phyloP scores from a whole-genome alignment of 1,140 invertebrate species.

The Ylistrum balloti region DNA sequence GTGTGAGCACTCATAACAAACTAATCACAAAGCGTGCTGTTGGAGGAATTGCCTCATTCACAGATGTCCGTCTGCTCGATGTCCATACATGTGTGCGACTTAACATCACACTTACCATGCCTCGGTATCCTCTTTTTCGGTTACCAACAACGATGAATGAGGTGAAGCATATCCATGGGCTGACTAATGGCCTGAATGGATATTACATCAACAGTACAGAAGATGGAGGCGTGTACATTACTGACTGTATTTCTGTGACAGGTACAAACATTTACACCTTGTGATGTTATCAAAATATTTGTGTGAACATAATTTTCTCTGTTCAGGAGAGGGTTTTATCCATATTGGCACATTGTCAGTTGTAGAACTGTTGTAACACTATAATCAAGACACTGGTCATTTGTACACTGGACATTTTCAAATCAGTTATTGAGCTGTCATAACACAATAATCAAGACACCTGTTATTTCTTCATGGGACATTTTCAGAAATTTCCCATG shows the following conservation, averaged over 20 bases:
- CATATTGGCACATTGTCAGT: too few species aligned
- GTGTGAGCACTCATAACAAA: conserved; percentile 44
- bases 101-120: conserved; percentile 60
- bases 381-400: too few species aligned
- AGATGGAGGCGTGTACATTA: conserved; percentile 49
- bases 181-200: background rate
- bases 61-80: conserved; percentile 57
- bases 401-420: too few species aligned
- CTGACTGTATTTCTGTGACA: conserved; percentile 55
- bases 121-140: conserved; percentile 55
- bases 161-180: background rate
- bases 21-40: conserved; percentile 56
- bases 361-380: too few species aligned
- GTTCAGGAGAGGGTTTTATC: too few species aligned
- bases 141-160: conserved; percentile 56
- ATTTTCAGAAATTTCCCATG: too few species aligned
- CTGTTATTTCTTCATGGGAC: too few species aligned
- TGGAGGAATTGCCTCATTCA: conserved; percentile 52
- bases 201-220: conserved; percentile 54
- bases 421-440: too few species aligned
- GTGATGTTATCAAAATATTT: too few species aligned
- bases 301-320: too few species aligned
- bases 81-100: conserved; percentile 54
- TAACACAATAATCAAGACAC: too few species aligned
- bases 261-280: conserved; percentile 45